Base-by-base conservation (phyloP, 2,888 invertebrate species). In the Drosophila eohydei region DNA sequence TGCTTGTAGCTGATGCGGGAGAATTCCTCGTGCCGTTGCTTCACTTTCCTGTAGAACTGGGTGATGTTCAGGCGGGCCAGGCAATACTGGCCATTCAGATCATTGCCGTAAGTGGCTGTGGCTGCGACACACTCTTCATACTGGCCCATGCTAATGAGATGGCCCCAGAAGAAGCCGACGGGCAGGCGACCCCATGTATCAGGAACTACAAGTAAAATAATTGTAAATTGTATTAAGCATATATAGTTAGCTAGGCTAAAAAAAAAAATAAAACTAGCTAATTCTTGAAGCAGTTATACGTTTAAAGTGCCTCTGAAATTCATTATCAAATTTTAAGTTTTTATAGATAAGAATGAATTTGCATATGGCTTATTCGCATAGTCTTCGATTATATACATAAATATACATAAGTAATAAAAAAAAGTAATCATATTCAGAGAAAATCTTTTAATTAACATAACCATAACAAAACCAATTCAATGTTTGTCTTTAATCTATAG, bases 161-260 rank as follows among this genome's bases (percentile, higher is more conserved):
- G 92, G 6, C 93, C 93, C 81, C 83, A 89, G 36, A 93, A 81
- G 11, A 94, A 73, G 40, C 94, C 94, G 4, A 93, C 72, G 4
- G 93, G 93, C 32, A 93, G 46, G 68, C 93, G 93, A 14, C 93
- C 93, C 89, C 93, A 93, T 44, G 94, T 88, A 77, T 94, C 94
- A 4, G 93, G 80, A 90, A 93, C 94, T 94, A 70, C 63, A 56
- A 30, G n/a, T 5, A 12, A 0, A 34, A 9, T 21, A 6, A 50
- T 21, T 1, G 14, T 2, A 26, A 46, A 21, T 21, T 21, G 21
- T 21, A 21, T 21, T 21, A 21, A 21, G 21, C 21, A 28, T 26
- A 46, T 28, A 28, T 21, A 21, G 11, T 11, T 4, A 9, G 11
- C 9, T 11, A 16, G 4, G 8, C 4, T 3, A 9, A 3, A 34